These are phyloP conservation scores for Aphaenogaster ashmeadi DNA, from an alignment of 1,140 invertebrate genomes.

Conservation along the genomic window DNA sequence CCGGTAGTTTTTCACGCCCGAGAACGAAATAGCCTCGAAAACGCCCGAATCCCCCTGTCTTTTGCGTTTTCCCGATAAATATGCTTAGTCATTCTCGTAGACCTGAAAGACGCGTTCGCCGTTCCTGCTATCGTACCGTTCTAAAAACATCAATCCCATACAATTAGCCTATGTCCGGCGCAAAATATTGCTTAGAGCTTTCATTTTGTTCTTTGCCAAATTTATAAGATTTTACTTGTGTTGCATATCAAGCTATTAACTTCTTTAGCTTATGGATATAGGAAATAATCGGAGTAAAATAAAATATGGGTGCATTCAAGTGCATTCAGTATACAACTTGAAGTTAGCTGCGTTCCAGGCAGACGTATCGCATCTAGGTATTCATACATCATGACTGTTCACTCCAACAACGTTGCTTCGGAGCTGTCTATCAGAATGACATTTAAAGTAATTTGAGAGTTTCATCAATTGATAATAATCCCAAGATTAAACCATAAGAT, in stretches of 20 bases:
- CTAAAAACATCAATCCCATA: slow-evolving; percentile 64
- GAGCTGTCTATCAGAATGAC: no score
- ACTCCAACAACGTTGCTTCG: no score
- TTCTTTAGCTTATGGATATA: neutral
- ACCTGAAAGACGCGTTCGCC: slow-evolving; percentile 25
- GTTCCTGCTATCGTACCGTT: slow-evolving; percentile 24
- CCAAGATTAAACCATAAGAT: no score
- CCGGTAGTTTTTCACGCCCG: slow-evolving; percentile 62
- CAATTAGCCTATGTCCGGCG: neutral
- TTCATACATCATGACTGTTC: no score
- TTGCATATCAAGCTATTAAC: neutral
- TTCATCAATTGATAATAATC: no score
- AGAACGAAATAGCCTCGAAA: slow-evolving; percentile 40
- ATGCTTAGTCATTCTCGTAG: slow-evolving; percentile 82
- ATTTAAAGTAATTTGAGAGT: no score
- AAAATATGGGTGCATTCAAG: no score
- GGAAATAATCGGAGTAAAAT: neutral
- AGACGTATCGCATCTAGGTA: no score
- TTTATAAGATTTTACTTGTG: neutral
- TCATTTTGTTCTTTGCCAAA: neutral
- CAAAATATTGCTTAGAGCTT: neutral
- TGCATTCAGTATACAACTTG: no score
- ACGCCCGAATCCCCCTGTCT: slow-evolving; percentile 73
- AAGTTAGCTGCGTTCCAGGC: no score
- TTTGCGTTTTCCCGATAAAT: slow-evolving; percentile 80